Evolutionary conservation across 1,140 invertebrate genomes (phyloP).

Genomic region (Amphibalanus amphitrite): DNA sequence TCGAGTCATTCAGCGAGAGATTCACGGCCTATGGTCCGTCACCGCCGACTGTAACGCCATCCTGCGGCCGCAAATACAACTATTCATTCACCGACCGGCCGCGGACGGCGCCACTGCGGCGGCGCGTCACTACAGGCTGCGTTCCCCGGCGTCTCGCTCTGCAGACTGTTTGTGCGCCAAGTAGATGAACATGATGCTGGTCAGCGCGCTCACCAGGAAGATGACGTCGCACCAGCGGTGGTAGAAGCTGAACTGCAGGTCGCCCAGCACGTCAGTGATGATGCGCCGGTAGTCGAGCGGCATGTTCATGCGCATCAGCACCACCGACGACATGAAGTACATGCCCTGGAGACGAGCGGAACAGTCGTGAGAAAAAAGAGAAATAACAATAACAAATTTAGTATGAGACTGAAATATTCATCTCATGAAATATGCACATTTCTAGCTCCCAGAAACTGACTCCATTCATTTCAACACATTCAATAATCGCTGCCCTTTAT

Average conservation of each 20-base stretch:
- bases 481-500: neutral
- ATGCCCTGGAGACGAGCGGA: conserved; percentile 49
- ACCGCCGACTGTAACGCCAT: too few species aligned
- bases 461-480: neutral
- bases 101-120: too few species aligned
- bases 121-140: neutral
- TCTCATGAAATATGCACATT: conserved; percentile 1
- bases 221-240: conserved; percentile 99
- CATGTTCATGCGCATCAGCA: conserved; percentile 99
- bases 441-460: conserved; percentile 4
- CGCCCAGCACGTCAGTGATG: conserved; percentile 77
- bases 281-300: conserved; percentile 92
- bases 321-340: conserved; percentile 97
- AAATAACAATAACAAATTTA: conserved; percentile 7
- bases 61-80: too few species aligned
- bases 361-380: conserved; percentile 18
- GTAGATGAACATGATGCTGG: conserved; percentile 90
- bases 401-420: neutral
- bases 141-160: neutral
- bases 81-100: too few species aligned
- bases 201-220: conserved; percentile 89
- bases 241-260: conserved; percentile 41
- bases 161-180: conserved; percentile 70
- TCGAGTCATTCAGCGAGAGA: too few species aligned
- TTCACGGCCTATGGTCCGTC: too few species aligned